Conservation (phyloP, 2,888 invertebrate species). For the Dryobota labecula region DNA sequence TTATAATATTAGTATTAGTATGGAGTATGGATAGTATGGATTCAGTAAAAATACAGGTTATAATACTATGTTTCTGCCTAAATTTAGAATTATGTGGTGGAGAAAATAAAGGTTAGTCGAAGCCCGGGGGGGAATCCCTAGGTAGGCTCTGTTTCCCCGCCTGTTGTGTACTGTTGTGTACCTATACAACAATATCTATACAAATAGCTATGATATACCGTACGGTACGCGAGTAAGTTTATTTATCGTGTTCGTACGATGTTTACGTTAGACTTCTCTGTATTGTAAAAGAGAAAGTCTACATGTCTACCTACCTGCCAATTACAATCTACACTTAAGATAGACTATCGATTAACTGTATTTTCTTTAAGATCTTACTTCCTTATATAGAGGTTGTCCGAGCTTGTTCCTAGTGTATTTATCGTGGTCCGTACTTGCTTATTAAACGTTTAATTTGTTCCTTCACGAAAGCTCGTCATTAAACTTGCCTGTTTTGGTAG, state of each 20-base stretch:
- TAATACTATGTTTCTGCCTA: no score
- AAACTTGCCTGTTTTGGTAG: not conserved
- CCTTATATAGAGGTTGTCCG: slow-evolving; percentile 44
- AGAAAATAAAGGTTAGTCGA: no score
- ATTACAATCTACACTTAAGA: slow-evolving; percentile 49
- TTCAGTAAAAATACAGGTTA: no score
- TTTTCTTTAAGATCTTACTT: slow-evolving; percentile 40
- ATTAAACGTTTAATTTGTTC: slow-evolving; percentile 27
- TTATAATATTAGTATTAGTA: no score
- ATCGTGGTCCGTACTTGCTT: slow-evolving; percentile 11
- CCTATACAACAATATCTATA: slow-evolving; percentile 19
- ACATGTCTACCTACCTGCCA: slow-evolving; percentile 14
- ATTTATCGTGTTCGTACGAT: slow-evolving; percentile 35
- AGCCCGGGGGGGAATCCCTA: no score
- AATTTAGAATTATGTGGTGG: no score
- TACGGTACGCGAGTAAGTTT: slow-evolving; percentile 15
- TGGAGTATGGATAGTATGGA: no score
- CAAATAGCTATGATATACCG: slow-evolving; percentile 19
- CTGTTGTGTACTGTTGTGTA: no score
- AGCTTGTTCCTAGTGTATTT: slow-evolving; percentile 31
- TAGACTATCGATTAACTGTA: slow-evolving; percentile 42
- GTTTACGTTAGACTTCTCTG: slow-evolving; percentile 38
- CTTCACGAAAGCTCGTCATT: slow-evolving; percentile 18
- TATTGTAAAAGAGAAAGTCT: slow-evolving; percentile 59
- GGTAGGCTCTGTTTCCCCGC: no score